Percentiles rank a stretch among this genome's conserved stretches.
phyloP scores from a whole-genome alignment of 2,888 invertebrate genomes.

The Eupithecia tripunctaria region DNA sequence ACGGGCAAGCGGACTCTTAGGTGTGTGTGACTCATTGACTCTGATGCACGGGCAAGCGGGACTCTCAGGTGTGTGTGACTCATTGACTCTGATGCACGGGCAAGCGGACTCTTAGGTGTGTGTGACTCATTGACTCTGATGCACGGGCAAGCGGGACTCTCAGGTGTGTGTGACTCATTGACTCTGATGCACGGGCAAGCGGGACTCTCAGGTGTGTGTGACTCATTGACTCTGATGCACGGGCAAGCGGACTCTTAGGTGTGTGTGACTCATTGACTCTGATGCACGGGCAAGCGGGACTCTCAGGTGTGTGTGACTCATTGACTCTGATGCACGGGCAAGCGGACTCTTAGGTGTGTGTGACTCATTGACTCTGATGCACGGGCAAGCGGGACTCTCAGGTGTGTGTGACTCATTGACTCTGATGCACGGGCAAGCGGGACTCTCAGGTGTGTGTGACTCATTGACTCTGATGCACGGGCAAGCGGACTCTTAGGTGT shows the following conservation, averaged over 20 bases:
- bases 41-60: constrained; percentile 13
- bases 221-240: background rate
- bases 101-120: constrained; percentile 68
- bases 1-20: constrained; percentile 62
- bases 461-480: background rate
- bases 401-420: constrained; percentile 50
- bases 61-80: constrained; percentile 63
- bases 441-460: constrained; percentile 63
- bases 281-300: constrained; percentile 35
- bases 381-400: constrained; percentile 60
- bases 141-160: constrained; percentile 54
- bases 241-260: constrained; percentile 70
- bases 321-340: background rate
- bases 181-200: background rate
- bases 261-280: background rate
- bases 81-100: background rate
- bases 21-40: constrained; percentile 47
- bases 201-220: constrained; percentile 64
- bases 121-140: background rate
- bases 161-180: constrained; percentile 55
- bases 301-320: constrained; percentile 62
- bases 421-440: background rate
- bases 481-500: constrained; percentile 70
- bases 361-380: background rate
- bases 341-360: constrained; percentile 67